Conservation (phyloP, 2,888 invertebrate genomes). For the Diogma glabrata region DNA sequence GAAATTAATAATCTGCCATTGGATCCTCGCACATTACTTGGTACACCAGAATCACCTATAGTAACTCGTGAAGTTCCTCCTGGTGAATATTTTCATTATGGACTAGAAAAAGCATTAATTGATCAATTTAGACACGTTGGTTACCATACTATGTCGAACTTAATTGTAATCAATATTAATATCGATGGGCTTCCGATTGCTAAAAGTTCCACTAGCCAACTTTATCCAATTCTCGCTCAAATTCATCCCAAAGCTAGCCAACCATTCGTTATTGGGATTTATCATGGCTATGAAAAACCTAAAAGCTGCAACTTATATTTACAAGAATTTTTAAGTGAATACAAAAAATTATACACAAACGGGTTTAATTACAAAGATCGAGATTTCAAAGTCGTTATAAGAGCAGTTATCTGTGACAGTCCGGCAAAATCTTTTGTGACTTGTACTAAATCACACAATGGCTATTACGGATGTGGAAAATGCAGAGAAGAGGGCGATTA, state of each 20-base stretch:
- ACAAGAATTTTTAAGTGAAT: background rate
- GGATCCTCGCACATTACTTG: too few relatives aligned
- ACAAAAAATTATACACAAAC: background rate
- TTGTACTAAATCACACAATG: background rate
- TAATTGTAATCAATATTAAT: too few relatives aligned
- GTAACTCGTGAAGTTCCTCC: background rate
- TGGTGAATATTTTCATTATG: background rate
- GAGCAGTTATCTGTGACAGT: background rate
- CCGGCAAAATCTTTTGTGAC: background rate
- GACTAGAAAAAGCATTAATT: background rate
- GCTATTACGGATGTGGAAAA: background rate
- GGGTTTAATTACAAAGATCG: too few relatives aligned
- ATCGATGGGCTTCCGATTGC: too few relatives aligned
- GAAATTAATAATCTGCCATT: too few relatives aligned
- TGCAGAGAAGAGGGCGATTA: background rate
- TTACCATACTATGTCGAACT: too few relatives aligned
- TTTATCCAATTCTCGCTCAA: too few relatives aligned
- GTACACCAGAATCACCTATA: too few relatives aligned
- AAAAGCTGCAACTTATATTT: background rate
- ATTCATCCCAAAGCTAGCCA: too few relatives aligned
- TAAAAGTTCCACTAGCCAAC: too few relatives aligned
- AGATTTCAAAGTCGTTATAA: background rate
- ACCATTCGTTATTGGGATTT: background rate
- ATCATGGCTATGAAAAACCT: background rate
- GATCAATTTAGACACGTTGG: too few relatives aligned